Conservation (phyloP, 37 sponge, comb jelly and placozoan genomes). For the Diacarnus erythraeanus region DNA sequence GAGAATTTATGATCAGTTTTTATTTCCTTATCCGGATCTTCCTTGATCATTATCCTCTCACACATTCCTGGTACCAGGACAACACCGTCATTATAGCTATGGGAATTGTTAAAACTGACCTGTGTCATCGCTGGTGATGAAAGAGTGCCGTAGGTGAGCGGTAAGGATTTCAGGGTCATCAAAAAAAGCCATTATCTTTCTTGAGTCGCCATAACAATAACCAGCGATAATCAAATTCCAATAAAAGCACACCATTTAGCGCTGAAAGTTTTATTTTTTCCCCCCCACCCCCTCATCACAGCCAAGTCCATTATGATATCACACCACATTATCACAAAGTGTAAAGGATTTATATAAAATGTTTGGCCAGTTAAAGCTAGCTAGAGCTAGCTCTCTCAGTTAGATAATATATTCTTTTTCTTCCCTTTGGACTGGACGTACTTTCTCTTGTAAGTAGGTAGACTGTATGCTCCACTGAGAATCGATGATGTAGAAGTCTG, state of each 20-base stretch:
- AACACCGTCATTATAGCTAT: neutral
- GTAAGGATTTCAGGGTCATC: constrained; percentile 62
- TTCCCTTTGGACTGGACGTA: too few relatives aligned
- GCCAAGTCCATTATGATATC: neutral
- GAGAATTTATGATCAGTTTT: constrained; percentile 63
- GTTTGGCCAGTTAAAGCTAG: neutral
- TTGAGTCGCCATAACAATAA: too few relatives aligned
- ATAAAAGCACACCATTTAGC: too few relatives aligned
- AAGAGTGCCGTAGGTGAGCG: constrained; percentile 79
- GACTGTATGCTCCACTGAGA: too few relatives aligned
- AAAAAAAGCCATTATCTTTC: constrained; percentile 68
- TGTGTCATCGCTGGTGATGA: constrained; percentile 84
- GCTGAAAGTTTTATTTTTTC: neutral
- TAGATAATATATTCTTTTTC: too few relatives aligned
- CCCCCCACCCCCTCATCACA: neutral
- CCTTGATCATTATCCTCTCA: constrained; percentile 82
- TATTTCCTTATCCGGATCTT: constrained; percentile 82
- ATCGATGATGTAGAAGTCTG: too few relatives aligned
- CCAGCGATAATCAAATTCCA: too few relatives aligned
- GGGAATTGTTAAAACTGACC: constrained; percentile 41
- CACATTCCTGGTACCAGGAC: constrained; percentile 57
- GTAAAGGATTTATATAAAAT: neutral
- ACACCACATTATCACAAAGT: neutral
- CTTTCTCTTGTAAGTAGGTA: too few relatives aligned
- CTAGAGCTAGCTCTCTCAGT: too few relatives aligned